Conservation (phyloP, 2,888 invertebrate species). For the Caenorhabditis sp. region DNA sequence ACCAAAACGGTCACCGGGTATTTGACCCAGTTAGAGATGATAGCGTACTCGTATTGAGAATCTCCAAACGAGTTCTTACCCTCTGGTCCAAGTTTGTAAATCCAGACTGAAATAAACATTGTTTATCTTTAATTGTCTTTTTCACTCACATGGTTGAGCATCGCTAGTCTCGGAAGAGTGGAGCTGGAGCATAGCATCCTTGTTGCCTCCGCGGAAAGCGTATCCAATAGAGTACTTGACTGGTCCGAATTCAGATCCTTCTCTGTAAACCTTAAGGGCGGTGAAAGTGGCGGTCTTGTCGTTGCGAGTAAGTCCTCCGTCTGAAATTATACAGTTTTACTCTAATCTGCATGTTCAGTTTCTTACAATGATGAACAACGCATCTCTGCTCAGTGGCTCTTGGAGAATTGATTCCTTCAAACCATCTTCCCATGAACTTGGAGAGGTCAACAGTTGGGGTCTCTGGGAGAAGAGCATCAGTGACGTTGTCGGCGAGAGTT, state of each 20-base stretch:
- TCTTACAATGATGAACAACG: slow-evolving; percentile 83
- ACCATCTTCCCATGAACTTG: slow-evolving; percentile 83
- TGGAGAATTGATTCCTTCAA: slow-evolving; percentile 82
- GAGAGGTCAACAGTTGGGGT: slow-evolving; percentile 82
- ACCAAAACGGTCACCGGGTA: slow-evolving; percentile 83
- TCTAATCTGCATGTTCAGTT: neutral
- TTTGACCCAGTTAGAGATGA: slow-evolving; percentile 83
- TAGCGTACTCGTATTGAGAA: slow-evolving; percentile 83
- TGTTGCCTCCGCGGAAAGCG: slow-evolving; percentile 83
- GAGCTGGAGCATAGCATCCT: slow-evolving; percentile 83
- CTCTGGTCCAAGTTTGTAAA: slow-evolving; percentile 83
- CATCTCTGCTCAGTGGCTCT: slow-evolving; percentile 83
- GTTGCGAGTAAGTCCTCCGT: slow-evolving; percentile 83
- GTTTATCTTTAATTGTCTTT: neutral
- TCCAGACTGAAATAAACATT: slow-evolving; percentile 80
- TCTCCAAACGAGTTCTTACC: slow-evolving; percentile 83
- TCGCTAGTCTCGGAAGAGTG: slow-evolving; percentile 82
- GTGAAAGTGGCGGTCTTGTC: slow-evolving; percentile 83
- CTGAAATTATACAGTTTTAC: slow-evolving; percentile 63
- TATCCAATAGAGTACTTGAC: slow-evolving; percentile 83
- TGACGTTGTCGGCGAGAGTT: slow-evolving; percentile 83
- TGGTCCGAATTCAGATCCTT: slow-evolving; percentile 83
- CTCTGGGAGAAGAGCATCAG: slow-evolving; percentile 82
- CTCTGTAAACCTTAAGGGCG: slow-evolving; percentile 83
- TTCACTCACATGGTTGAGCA: slow-evolving; percentile 81